phyloP scores from a whole-genome alignment of 2,113 vertebrate genomes.

The Seriola aureovittata region DNA sequence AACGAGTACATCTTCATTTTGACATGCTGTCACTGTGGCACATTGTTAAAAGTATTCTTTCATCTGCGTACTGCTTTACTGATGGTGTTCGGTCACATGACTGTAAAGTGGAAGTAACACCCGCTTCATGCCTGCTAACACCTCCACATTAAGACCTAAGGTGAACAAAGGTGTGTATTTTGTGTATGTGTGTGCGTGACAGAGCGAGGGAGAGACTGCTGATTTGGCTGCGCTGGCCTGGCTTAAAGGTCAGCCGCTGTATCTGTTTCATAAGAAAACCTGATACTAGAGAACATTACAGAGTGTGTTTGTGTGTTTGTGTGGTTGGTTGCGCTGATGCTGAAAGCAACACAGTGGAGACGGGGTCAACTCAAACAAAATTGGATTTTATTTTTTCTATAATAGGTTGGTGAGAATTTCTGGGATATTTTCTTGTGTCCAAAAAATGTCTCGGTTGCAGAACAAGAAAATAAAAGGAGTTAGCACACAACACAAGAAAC shows the following conservation, averaged over 20 bases:
- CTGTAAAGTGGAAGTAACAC: constrained; percentile 58
- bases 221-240: constrained; percentile 35
- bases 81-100: constrained; percentile 38
- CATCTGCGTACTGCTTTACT: constrained; percentile 16
- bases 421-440: background rate
- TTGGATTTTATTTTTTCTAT: constrained; percentile 9
- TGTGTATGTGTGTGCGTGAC: background rate
- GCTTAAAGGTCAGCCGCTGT: constrained; percentile 69
- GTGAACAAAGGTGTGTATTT: constrained; percentile 24
- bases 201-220: constrained; percentile 13
- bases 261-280: constrained; percentile 75
- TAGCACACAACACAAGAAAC: too few relatives aligned
- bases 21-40: constrained; percentile 36
- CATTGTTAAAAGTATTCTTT: constrained; percentile 30
- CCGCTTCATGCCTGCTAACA: constrained; percentile 23
- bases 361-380: constrained; percentile 1
- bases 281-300: constrained; percentile 54
- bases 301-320: constrained; percentile 6
- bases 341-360: constrained; percentile 1
- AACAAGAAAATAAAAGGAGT: background rate
- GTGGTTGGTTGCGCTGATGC: background rate
- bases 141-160: constrained; percentile 21
- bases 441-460: background rate
- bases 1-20: constrained; percentile 10
- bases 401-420: background rate